Evolutionary conservation across 2,888 invertebrate species (phyloP).

Genomic region (Orgyia antiqua): DNA sequence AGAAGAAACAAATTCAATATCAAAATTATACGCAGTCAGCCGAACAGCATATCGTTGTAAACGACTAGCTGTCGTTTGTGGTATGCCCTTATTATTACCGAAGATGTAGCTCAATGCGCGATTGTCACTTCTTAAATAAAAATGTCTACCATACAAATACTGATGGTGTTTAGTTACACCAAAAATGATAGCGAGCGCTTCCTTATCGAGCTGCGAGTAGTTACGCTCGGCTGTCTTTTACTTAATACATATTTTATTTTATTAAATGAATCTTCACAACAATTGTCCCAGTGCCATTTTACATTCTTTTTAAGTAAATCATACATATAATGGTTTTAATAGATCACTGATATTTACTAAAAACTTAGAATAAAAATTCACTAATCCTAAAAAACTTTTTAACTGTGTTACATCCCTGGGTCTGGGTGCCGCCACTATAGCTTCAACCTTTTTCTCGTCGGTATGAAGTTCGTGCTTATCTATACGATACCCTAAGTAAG

Average conservation of each 20-base stretch:
- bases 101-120: constrained; percentile 1
- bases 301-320: constrained; percentile 9
- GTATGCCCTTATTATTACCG: constrained; percentile 1
- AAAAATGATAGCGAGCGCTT: constrained; percentile 20
- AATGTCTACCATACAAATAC: constrained; percentile 11
- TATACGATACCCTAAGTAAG: constrained; percentile 11
- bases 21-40: constrained; percentile 3
- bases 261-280: constrained; percentile 3
- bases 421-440: background rate
- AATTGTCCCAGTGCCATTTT: constrained; percentile 13
- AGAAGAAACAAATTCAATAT: background rate
- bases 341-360: constrained; percentile 13
- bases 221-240: constrained; percentile 1
- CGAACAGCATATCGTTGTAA: constrained; percentile 3
- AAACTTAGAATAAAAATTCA: constrained; percentile 12
- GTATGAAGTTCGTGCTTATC: background rate
- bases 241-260: constrained; percentile 7
- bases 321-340: constrained; percentile 19
- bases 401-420: background rate
- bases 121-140: background rate
- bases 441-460: background rate
- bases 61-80: constrained; percentile 2
- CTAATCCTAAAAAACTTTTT: constrained; percentile 1
- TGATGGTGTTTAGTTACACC: constrained; percentile 18
- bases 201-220: constrained; percentile 10